Conservation (phyloP, 2,113 vertebrate genomes). For the Zosterops pallidus region DNA sequence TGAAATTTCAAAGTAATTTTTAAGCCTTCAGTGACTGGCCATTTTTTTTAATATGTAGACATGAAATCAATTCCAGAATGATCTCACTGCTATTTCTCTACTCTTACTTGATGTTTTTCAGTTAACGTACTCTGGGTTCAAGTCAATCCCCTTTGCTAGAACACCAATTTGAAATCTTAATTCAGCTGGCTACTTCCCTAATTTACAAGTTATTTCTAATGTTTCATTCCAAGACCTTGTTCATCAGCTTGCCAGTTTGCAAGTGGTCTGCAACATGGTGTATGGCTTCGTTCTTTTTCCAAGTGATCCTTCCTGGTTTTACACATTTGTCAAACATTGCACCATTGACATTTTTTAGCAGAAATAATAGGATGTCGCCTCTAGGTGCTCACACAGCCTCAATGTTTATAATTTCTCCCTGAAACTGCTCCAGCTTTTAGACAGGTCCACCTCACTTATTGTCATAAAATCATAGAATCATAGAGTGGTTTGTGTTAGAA, state of each 20-base stretch:
- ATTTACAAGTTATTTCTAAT: background rate
- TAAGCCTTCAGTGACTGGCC: background rate
- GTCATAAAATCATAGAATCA: background rate
- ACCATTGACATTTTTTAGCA: background rate
- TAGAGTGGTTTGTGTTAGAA: background rate
- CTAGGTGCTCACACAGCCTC: background rate
- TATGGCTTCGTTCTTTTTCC: background rate
- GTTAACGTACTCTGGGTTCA: background rate
- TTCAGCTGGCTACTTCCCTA: background rate
- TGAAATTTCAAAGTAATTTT: background rate
- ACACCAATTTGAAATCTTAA: background rate
- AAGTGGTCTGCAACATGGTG: background rate
- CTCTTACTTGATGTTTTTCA: background rate
- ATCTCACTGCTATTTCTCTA: background rate
- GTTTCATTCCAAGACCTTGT: background rate
- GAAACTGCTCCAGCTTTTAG: background rate
- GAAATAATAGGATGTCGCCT: background rate
- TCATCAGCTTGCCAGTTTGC: background rate
- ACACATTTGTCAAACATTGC: background rate
- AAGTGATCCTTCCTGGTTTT: background rate
- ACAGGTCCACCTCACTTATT: background rate
- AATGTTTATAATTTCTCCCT: background rate
- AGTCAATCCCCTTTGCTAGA: background rate
- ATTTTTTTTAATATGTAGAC: background rate
- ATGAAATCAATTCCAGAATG: slow-evolving; percentile 20